These are phyloP conservation scores for Ptilonorhynchus violaceus DNA, from an alignment of 2,113 vertebrate species.

Conservation along the genomic window DNA sequence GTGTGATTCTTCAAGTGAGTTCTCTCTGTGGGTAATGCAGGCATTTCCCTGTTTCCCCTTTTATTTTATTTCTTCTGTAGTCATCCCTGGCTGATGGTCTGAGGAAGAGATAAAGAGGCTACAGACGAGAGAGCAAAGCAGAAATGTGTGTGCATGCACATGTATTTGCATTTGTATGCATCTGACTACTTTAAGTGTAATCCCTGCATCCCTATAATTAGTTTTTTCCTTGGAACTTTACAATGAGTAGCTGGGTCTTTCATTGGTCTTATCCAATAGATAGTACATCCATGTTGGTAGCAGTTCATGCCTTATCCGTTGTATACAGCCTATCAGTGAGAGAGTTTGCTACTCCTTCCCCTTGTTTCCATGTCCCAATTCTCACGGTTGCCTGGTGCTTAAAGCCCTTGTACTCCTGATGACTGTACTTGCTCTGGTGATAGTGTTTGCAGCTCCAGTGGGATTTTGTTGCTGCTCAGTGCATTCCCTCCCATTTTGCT, in stretches of 20 bases:
- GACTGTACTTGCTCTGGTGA: not conserved
- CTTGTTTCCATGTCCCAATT: not conserved
- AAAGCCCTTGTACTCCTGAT: not conserved
- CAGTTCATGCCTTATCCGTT: not conserved
- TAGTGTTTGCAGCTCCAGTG: not conserved
- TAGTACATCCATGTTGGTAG: not conserved
- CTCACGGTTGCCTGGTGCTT: not conserved
- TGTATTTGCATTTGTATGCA: not conserved
- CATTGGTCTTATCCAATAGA: not conserved
- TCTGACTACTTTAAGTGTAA: not conserved
- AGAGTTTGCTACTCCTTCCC: not conserved
- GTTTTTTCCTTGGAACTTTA: not conserved
- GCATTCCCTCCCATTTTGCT: not conserved
- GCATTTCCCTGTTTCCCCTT: not conserved
- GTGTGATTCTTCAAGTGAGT: not conserved
- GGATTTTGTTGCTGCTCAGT: not conserved
- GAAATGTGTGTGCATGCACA: not conserved
- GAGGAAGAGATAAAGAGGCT: not conserved
- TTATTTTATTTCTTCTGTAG: constrained; percentile 25
- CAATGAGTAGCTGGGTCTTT: not conserved
- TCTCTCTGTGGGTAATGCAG: not conserved
- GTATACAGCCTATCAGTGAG: not conserved
- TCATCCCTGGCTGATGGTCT: not conserved
- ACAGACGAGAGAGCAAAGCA: not conserved
- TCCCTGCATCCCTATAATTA: not conserved